Percentiles rank a stretch among this genome's conserved stretches.
Conservation (phyloP, 2,113 vertebrate species). For the Brachypteracias leptosomus region DNA sequence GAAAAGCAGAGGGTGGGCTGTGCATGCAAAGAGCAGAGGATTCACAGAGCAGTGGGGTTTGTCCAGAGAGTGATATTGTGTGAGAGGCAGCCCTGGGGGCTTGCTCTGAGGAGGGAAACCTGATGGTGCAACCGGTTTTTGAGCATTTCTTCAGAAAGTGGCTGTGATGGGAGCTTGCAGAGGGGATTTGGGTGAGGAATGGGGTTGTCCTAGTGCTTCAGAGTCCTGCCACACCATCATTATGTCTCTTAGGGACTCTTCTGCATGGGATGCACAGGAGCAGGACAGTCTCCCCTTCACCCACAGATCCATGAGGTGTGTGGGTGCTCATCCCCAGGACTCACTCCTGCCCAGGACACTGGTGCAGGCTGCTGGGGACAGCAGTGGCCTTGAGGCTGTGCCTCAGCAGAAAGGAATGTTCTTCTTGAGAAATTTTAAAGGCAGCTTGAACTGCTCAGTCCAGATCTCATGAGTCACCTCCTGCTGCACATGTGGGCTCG, state of each 20-base stretch:
- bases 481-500: neutral
- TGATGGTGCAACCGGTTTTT: rapidly evolving
- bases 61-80: neutral
- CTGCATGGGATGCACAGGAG: rapidly evolving
- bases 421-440: neutral
- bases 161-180: neutral
- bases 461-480: conserved; percentile 35
- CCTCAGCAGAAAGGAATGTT: conserved; percentile 65
- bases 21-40: neutral
- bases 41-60: rapidly evolving
- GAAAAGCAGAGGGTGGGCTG: neutral
- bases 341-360: rapidly evolving
- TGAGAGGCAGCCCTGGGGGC: neutral
- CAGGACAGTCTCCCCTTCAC: too few species aligned
- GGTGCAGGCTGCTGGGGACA: neutral
- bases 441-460: neutral
- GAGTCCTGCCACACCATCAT: neutral
- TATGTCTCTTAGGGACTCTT: too few species aligned
- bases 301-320: rapidly evolving
- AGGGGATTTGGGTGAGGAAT: neutral
- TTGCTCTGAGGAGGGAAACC: neutral
- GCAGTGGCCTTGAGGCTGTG: neutral
- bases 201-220: neutral
- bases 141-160: neutral
- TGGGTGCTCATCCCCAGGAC: rapidly evolving